Percentiles rank a stretch among this genome's conserved stretches.
These are phyloP conservation scores for Anguilla anguilla DNA, from an alignment of 2,797 vertebrate species.

Conservation along the genomic window DNA sequence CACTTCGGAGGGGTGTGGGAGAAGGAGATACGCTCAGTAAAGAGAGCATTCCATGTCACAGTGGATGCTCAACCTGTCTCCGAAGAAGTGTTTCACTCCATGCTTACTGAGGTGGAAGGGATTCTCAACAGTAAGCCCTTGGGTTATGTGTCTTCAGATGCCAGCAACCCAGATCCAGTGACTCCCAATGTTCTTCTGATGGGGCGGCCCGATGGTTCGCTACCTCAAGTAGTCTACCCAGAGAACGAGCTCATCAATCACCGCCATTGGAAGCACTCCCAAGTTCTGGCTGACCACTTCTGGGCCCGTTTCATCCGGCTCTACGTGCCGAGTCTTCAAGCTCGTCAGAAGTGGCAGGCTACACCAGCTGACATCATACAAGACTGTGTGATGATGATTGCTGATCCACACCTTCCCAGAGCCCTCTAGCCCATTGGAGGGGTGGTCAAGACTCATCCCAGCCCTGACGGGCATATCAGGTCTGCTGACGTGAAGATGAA, in stretches of 20 bases:
- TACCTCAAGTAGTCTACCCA: constrained; percentile 14
- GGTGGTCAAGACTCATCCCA: neutral
- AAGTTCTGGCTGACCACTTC: constrained; percentile 24
- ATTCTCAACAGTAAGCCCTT: constrained; percentile 27
- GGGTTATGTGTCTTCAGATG: constrained; percentile 27
- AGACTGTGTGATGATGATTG: neutral
- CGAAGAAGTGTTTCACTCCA: neutral
- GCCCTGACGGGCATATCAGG: neutral
- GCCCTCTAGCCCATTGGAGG: neutral
- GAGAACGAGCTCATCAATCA: neutral
- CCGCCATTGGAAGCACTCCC: neutral
- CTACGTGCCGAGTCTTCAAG: constrained; percentile 23
- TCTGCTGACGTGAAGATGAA: neutral
- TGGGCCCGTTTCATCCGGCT: constrained; percentile 16
- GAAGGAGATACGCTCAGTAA: neutral
- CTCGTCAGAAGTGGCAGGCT: constrained; percentile 7
- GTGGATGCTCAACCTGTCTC: neutral
- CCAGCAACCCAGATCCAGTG: constrained; percentile 25
- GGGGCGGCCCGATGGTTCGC: constrained; percentile 19
- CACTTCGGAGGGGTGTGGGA: constrained; percentile 33
- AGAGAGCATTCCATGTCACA: neutral
- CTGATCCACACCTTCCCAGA: constrained; percentile 6
- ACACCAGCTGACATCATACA: neutral
- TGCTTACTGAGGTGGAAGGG: constrained; percentile 13
- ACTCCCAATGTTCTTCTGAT: constrained; percentile 33